These are phyloP conservation scores for Channa striata DNA, from an alignment of 2,797 vertebrate species.

Conservation along the genomic window DNA sequence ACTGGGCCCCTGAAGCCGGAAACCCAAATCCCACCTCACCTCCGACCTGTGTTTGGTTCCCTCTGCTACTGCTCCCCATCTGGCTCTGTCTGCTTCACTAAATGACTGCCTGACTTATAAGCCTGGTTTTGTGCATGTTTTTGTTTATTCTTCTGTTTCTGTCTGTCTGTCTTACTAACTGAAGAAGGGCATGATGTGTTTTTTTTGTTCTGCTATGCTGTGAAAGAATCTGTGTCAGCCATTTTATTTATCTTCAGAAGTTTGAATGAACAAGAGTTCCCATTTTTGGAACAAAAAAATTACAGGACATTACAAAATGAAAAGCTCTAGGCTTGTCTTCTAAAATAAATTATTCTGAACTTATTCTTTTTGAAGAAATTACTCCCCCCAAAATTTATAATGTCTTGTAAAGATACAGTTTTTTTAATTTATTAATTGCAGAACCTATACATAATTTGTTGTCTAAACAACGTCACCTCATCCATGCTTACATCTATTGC, in stretches of 20 bases:
- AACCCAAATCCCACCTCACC: conserved; percentile 81
- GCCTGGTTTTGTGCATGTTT: conserved; percentile 27
- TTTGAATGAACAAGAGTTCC: no score
- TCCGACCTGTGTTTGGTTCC: conserved; percentile 72
- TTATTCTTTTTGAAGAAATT: no score
- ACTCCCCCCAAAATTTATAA: no score
- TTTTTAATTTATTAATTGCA: no score
- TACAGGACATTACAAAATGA: no score
- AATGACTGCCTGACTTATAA: conserved; percentile 49
- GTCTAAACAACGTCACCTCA: no score
- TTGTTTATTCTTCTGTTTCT: conserved; percentile 39
- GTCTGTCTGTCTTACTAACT: conserved; percentile 16
- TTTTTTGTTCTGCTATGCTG: conserved; percentile 1
- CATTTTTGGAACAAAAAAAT: neutral
- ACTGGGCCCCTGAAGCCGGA: conserved; percentile 75
- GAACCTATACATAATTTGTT: no score
- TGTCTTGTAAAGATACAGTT: no score
- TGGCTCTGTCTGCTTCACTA: conserved; percentile 54
- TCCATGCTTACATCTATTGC: no score
- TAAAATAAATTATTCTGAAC: no score
- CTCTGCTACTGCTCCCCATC: conserved; percentile 78
- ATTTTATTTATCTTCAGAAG: neutral
- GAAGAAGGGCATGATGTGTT: neutral
- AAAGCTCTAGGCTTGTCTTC: no score
- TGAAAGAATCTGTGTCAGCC: conserved; percentile 6